Evolutionary conservation across 2,888 invertebrate genomes (phyloP), one percentile per base, ranked within the genome.

Genomic region (Maniola hyperantus): DNA sequence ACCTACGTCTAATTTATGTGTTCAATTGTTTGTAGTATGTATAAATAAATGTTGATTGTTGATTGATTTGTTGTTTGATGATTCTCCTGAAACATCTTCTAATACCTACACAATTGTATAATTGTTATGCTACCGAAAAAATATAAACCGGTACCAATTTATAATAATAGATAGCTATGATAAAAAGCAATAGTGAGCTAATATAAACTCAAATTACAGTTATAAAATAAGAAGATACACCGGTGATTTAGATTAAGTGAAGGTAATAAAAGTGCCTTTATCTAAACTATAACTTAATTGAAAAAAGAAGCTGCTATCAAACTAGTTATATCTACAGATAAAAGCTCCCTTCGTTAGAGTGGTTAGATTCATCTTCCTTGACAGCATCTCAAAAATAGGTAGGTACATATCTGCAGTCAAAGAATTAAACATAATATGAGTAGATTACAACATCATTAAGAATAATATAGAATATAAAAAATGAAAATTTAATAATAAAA

Each of bases 171-270:
- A 15, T 34, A 54, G 34, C 18, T 5, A 55, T 36, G 36, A 39
- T 39, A 36, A 8, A 44, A 48, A 18, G 48, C 8, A 34, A 36
- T 15, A 18, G 10, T 2, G 10, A 55, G 8, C 36, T 20, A 57
- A 55, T 39, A 55, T 39, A 55, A 55, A 18, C 18, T 42, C 42
- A 57, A 57, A 57, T 57, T 39, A 13, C 13, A 42, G 42, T 15
- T 42, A 42, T 42, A 57, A 57, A 42, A 57, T 20, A 10, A 57
- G 5, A 5, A 36, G 18, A 39, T 36, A 18, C 33, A 55, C 18
- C 7, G 15, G 39, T 39, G 6, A 42, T 57, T 42, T 13, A 42
- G 57, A 39, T 42, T 39, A 42, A 20, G 39, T 6, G 18, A 20
- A 39, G 13, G 20, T 13, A 18, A 57, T 57, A 42, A 42, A 54